Percentiles rank a stretch among this genome's conserved stretches.
Evolutionary conservation across 1,140 invertebrate genomes (phyloP).

Genomic region (Bombus superbus): DNA sequence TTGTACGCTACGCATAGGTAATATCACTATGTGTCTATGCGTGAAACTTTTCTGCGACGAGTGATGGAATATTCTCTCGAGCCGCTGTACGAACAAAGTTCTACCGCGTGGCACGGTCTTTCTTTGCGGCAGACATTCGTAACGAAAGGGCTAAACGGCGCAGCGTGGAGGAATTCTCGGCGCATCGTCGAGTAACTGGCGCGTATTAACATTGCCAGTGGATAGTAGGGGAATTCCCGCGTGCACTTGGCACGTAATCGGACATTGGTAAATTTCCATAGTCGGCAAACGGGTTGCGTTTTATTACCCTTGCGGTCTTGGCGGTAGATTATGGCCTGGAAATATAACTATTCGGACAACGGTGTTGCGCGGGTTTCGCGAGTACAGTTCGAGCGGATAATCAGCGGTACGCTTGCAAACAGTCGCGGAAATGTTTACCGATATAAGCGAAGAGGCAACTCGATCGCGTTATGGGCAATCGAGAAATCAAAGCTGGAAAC

Average conservation of each 20-base stretch:
- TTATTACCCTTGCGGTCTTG: conserved; percentile 64
- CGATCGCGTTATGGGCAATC: not conserved
- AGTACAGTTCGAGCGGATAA: conserved; percentile 39
- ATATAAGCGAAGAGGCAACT: conserved; percentile 32
- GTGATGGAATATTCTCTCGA: no score
- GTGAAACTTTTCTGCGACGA: no score
- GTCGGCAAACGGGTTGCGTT: conserved; percentile 60
- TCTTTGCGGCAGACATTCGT: not conserved
- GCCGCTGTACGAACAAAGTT: no score
- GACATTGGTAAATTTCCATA: conserved; percentile 64
- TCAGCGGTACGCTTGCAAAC: conserved; percentile 54
- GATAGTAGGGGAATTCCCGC: conserved; percentile 46
- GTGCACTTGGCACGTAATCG: conserved; percentile 53
- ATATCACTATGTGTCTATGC: no score
- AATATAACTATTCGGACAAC: conserved; percentile 64
- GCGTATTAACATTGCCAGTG: conserved; percentile 39
- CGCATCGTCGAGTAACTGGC: conserved; percentile 28
- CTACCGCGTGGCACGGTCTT: not conserved
- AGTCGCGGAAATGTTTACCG: conserved; percentile 54
- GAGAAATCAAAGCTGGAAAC: conserved; percentile 52
- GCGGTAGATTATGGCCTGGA: conserved; percentile 58
- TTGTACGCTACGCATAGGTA: rapidly evolving
- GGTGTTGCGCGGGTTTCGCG: conserved; percentile 29
- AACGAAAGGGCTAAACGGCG: not conserved
- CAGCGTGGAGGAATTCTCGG: not conserved